Evolutionary conservation across 2,797 vertebrate species (phyloP), one percentile per base, ranked within the genome.

Genomic region (Cephalopachus bancanus): DNA sequence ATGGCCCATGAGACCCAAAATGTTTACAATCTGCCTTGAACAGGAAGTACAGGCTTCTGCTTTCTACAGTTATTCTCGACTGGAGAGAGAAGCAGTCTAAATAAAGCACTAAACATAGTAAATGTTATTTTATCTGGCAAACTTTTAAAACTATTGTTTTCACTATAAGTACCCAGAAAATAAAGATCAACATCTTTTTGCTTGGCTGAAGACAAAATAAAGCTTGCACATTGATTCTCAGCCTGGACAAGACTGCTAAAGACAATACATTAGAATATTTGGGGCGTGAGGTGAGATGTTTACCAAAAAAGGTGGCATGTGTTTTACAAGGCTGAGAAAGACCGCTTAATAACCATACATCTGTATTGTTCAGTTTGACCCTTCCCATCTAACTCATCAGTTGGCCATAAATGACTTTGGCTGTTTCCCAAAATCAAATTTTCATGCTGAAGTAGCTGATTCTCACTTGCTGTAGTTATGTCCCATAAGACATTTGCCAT

Each of bases 371-470:
- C 51, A 78, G 79, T 6, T 93, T 89, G 49, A 89, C 51, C 33
- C 76, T 53, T 69, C 16, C 69, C 28, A 84, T 53, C 44, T 85
- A 95, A 91, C 22, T 91, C 74, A 84, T 75, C 30, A 62, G 26
- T 72, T 83, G 59, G 30, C 33, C 75, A 92, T 59, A 93, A 91
- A 83, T 69, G 33, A 90, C 57, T 72, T 74, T 44, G 75, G 83
- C 30, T 65, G 22, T 69, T 96, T 83, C 69, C 53, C 37, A 44
- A 95, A 87, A 87, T 83, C 60, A 96, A 83, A 84, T 89, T 69
- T 79, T 44, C 44, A 75, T 16, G 7, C n/a, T 88, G 26, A 90
- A 30, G 55, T 74, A 91, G 53, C 69, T 0, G 1, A 89, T 84
- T 92, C 57, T 95, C 67, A 60, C 55, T 89, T 60, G n/a, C 76